Evolutionary conservation across 2,888 invertebrate genomes (phyloP).

Genomic region (Branchinecta sandiegonensis): DNA sequence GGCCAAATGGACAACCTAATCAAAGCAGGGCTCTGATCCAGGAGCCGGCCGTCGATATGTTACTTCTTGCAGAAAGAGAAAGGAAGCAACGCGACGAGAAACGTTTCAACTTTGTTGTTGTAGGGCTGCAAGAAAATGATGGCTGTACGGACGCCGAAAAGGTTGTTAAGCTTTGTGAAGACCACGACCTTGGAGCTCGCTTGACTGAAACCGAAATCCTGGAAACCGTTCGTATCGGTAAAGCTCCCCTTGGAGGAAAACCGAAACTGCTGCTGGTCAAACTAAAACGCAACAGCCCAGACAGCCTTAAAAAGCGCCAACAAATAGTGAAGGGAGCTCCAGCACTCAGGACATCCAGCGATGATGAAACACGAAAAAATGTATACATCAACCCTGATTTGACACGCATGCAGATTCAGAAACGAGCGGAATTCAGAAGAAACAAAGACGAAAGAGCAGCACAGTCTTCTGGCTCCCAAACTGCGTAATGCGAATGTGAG

Average conservation of each 20-base stretch:
- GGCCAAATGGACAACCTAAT: conserved; percentile 8
- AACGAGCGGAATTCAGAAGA: conserved; percentile 11
- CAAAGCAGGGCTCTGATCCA: conserved; percentile 11
- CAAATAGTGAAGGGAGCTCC: too few species aligned
- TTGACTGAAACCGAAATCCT: not conserved
- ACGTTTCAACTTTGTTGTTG: conserved; percentile 14
- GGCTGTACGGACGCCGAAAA: conserved; percentile 5
- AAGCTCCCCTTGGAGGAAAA: too few species aligned
- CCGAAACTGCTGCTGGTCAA: too few species aligned
- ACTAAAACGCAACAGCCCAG: too few species aligned
- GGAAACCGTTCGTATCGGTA: too few species aligned
- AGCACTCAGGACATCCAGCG: not conserved
- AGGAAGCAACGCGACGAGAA: conserved; percentile 11
- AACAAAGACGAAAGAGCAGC: conserved; percentile 5
- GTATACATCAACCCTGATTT: not conserved
- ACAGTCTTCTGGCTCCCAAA: conserved; percentile 11
- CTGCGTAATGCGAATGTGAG: not conserved
- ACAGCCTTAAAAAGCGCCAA: too few species aligned
- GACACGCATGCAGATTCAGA: conserved; percentile 1
- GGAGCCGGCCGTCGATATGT: not conserved
- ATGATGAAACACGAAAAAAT: conserved; percentile 9
- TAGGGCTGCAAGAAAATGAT: conserved; percentile 7
- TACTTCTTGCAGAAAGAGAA: not conserved
- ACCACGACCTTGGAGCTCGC: conserved; percentile 7
- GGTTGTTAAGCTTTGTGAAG: conserved; percentile 1